phyloP scores from a whole-genome alignment of 2,888 invertebrate species.

The Drosophila multiciliata region DNA sequence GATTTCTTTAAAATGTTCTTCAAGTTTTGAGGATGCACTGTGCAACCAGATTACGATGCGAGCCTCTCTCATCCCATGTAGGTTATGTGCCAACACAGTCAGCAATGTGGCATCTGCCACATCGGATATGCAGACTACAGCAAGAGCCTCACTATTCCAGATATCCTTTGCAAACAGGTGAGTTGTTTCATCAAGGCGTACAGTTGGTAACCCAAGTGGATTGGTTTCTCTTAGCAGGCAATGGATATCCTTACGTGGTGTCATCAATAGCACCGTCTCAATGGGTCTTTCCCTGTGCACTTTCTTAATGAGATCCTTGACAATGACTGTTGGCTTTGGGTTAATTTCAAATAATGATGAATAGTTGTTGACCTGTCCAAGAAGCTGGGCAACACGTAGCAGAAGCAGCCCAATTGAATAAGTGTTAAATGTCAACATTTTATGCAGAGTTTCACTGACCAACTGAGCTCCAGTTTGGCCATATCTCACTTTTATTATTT shows the following conservation, averaged over 20 bases:
- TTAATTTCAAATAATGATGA: background rate
- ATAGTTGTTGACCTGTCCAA: background rate
- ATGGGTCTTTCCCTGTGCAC: background rate
- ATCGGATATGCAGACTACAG: slow-evolving; percentile 35
- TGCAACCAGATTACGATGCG: slow-evolving; percentile 35
- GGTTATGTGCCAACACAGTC: slow-evolving; percentile 9
- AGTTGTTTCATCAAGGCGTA: slow-evolving; percentile 9
- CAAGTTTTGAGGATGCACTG: background rate
- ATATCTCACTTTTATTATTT: background rate
- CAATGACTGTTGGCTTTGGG: background rate
- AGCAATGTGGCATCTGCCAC: slow-evolving; percentile 18
- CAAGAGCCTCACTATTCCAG: slow-evolving; percentile 18
- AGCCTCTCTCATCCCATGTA: slow-evolving; percentile 27
- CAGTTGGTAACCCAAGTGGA: background rate
- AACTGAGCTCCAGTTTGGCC: background rate
- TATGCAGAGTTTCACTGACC: background rate
- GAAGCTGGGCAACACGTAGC: background rate
- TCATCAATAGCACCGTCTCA: slow-evolving; percentile 24
- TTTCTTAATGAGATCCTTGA: slow-evolving; percentile 11
- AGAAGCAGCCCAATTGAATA: background rate
- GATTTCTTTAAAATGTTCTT: background rate
- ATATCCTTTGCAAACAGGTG: background rate
- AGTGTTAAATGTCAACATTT: background rate
- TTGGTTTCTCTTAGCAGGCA: slow-evolving; percentile 8
- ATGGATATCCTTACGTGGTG: background rate